phyloP scores from a whole-genome alignment of 2,113 vertebrate species.

The Himantopus leucocephalus region DNA sequence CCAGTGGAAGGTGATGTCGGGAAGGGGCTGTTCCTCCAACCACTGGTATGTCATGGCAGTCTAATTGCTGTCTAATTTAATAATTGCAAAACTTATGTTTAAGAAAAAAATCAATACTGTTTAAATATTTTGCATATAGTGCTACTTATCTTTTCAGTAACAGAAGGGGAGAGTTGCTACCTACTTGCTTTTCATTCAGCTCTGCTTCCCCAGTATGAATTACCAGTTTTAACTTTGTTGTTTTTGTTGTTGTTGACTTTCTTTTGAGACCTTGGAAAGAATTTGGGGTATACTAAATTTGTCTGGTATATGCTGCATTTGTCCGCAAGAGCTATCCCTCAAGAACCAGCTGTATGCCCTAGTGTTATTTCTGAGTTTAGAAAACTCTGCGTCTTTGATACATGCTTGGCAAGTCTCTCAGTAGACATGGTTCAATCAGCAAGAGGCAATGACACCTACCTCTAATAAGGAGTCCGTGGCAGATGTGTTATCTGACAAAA shows the following conservation, averaged over 20 bases:
- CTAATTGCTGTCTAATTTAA: not conserved
- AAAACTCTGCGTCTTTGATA: not conserved
- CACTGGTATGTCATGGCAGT: not conserved
- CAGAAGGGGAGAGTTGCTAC: not conserved
- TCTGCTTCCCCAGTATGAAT: not conserved
- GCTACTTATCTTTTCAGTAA: not conserved
- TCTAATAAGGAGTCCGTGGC: not conserved
- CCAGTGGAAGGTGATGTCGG: not conserved
- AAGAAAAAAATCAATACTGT: not conserved
- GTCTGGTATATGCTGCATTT: not conserved
- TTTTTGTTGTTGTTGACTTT: not conserved
- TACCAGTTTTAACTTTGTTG: not conserved
- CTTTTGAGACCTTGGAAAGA: not conserved
- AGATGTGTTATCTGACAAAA: not conserved
- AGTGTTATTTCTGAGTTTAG: not conserved
- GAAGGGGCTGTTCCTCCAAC: not conserved
- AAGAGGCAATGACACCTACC: not conserved
- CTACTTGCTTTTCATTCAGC: not conserved
- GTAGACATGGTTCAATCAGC: not conserved
- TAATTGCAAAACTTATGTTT: not conserved
- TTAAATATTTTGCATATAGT: not conserved
- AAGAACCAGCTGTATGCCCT: not conserved
- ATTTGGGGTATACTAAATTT: not conserved
- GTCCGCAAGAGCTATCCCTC: not conserved
- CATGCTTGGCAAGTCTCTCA: not conserved